Conservation (phyloP, 2,113 vertebrate genomes). For the Jacana jacana region DNA sequence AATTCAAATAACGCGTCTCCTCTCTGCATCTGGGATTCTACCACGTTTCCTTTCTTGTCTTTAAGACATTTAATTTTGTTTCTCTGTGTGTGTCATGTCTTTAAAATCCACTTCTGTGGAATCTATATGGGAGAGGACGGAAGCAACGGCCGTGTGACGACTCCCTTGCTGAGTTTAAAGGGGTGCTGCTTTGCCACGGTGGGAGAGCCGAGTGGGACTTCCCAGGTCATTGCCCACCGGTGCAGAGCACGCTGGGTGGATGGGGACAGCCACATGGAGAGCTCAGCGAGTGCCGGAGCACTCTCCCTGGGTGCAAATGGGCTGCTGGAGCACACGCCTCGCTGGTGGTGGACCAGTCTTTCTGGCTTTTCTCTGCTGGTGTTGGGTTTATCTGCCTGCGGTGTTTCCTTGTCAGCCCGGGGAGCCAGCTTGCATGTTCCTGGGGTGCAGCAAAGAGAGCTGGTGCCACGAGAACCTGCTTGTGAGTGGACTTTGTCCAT, state of each 20-base stretch:
- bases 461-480: neutral
- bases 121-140: neutral
- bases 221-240: neutral
- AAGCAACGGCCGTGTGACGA: neutral
- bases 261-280: neutral
- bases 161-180: neutral
- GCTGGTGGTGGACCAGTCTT: neutral
- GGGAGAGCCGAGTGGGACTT: neutral
- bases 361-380: slow-evolving; percentile 8
- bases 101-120: neutral
- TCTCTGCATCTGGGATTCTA: neutral
- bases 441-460: neutral
- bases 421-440: neutral
- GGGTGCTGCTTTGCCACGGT: neutral
- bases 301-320: neutral
- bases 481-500: neutral
- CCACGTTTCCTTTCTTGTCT: fast-evolving
- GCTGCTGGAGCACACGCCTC: neutral
- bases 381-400: neutral
- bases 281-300: neutral
- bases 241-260: neutral
- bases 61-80: neutral
- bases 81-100: neutral
- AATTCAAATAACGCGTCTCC: neutral
- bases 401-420: neutral